Conservation (phyloP, 2,888 invertebrate genomes). For the Xylocampa areola region DNA sequence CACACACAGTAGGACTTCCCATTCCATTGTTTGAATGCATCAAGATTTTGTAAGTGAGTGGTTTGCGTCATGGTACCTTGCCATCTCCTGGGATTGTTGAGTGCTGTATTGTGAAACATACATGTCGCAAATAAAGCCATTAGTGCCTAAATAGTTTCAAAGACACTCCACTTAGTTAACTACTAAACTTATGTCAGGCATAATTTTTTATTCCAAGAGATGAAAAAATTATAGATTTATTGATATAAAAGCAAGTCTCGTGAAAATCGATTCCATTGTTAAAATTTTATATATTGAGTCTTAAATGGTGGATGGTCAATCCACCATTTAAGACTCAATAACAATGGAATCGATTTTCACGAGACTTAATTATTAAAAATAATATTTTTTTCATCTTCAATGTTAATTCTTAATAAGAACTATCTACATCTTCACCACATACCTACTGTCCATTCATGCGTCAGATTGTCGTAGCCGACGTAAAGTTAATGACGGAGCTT, state of each 20-base stretch:
- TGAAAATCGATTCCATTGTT: background rate
- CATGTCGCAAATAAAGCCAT: constrained; percentile 45
- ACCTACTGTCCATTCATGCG: constrained; percentile 13
- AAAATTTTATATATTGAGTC: too few species aligned
- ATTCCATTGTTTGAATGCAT: constrained; percentile 80
- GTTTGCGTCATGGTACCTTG: constrained; percentile 72
- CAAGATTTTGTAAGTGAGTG: constrained; percentile 74
- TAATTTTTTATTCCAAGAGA: too few species aligned
- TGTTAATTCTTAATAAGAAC: too few species aligned
- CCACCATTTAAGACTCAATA: background rate
- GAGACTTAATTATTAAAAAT: too few species aligned
- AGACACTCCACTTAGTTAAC: background rate
- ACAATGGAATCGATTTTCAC: background rate
- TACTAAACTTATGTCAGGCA: too few species aligned
- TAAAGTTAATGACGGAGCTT: constrained; percentile 40
- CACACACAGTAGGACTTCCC: constrained; percentile 72
- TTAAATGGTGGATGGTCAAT: too few species aligned
- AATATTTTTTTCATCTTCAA: too few species aligned
- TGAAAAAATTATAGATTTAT: too few species aligned
- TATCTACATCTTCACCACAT: constrained; percentile 22
- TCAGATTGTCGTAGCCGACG: constrained; percentile 23
- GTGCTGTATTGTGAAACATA: constrained; percentile 51
- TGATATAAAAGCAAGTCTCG: too few species aligned
- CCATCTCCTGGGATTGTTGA: constrained; percentile 69
- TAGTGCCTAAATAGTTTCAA: constrained; percentile 6